phyloP scores from a whole-genome alignment of 2,797 vertebrate genomes.

The Coreius guichenoti region DNA sequence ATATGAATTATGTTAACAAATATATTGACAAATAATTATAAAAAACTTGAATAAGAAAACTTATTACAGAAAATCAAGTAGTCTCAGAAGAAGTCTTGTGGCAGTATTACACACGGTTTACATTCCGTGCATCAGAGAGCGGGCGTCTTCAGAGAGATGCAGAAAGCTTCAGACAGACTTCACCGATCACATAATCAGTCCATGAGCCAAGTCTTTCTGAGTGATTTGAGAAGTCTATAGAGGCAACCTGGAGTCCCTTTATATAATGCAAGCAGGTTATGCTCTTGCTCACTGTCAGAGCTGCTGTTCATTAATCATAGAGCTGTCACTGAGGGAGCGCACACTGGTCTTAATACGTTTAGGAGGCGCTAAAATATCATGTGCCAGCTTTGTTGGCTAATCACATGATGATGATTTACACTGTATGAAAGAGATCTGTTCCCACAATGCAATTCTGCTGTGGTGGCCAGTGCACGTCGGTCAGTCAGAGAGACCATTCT shows the following conservation, averaged over 20 bases:
- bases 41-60: background rate
- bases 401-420: slow-evolving; percentile 23
- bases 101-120: background rate
- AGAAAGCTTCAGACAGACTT: slow-evolving; percentile 15
- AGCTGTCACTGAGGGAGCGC: slow-evolving; percentile 1
- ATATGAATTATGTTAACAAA: background rate
- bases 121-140: background rate
- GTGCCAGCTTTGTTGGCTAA: slow-evolving; percentile 36
- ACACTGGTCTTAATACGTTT: slow-evolving; percentile 3
- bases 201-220: background rate
- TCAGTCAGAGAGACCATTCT: slow-evolving; percentile 30
- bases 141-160: background rate
- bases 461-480: background rate
- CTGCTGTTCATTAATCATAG: slow-evolving; percentile 36
- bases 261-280: slow-evolving; percentile 33
- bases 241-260: slow-evolving; percentile 18
- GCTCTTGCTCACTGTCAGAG: slow-evolving; percentile 35
- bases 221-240: slow-evolving; percentile 16
- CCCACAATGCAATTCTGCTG: slow-evolving; percentile 25
- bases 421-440: slow-evolving; percentile 11
- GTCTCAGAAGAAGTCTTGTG: background rate
- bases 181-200: slow-evolving; percentile 28
- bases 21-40: background rate
- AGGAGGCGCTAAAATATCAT: slow-evolving; percentile 32
- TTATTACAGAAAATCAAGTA: background rate